Evolutionary conservation across 2,888 invertebrate genomes (phyloP).

Genomic region (Sarcophaga caerulescens): DNA sequence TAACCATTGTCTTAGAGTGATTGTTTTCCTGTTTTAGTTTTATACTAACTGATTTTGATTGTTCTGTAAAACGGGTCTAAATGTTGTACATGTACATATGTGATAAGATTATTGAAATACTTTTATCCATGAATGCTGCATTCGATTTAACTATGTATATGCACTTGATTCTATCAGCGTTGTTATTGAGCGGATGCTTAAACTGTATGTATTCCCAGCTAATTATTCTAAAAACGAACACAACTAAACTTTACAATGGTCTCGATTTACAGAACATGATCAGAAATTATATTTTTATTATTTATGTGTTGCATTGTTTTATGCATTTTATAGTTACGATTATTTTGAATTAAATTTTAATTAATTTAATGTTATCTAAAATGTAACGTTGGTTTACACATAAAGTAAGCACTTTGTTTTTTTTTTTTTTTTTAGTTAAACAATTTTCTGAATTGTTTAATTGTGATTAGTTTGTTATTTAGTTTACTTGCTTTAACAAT

Average conservation of each 20-base stretch:
- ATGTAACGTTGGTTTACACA: conserved; percentile 31
- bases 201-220: too few relatives aligned
- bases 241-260: neutral
- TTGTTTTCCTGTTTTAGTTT: neutral
- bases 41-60: neutral
- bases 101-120: neutral
- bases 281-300: neutral
- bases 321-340: neutral
- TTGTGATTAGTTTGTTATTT: neutral
- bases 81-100: too few relatives aligned
- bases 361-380: conserved; percentile 32
- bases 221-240: too few relatives aligned
- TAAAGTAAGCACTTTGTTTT: conserved; percentile 22
- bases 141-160: too few relatives aligned
- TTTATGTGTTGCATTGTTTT: neutral
- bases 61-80: neutral
- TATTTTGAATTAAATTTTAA: neutral
- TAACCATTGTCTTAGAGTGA: neutral
- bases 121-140: too few relatives aligned
- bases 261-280: neutral
- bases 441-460: neutral
- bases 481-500: neutral
- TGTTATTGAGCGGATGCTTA: too few relatives aligned
- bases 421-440: conserved; percentile 16
- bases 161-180: too few relatives aligned